phyloP scores from a whole-genome alignment of 2,888 invertebrate species.

The Drosophila anomalata region DNA sequence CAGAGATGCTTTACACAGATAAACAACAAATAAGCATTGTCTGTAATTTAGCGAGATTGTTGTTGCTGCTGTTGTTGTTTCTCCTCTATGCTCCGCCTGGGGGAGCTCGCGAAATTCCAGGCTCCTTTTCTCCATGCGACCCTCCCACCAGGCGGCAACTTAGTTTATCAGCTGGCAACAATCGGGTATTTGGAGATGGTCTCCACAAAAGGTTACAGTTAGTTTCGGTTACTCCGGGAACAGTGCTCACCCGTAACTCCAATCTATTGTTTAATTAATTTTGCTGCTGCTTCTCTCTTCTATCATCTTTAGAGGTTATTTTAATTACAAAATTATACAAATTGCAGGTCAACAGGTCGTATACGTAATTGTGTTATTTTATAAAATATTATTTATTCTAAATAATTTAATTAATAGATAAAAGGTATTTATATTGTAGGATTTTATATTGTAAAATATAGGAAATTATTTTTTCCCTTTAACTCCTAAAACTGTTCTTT shows the following conservation, averaged over 20 bases:
- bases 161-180: slow-evolving; percentile 63
- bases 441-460: too few species aligned
- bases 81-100: slow-evolving; percentile 22
- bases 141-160: slow-evolving; percentile 19
- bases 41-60: slow-evolving; percentile 76
- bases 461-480: too few species aligned
- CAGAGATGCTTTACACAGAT: slow-evolving; percentile 72
- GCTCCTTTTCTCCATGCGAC: background rate
- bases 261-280: slow-evolving; percentile 32
- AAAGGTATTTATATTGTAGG: too few species aligned
- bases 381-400: background rate
- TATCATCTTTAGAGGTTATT: background rate
- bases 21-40: slow-evolving; percentile 80
- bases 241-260: slow-evolving; percentile 9
- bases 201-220: slow-evolving; percentile 49
- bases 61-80: slow-evolving; percentile 42
- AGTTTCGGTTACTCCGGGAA: slow-evolving; percentile 40
- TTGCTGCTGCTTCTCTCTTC: background rate
- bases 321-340: background rate
- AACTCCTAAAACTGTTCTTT: background rate
- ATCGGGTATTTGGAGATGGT: slow-evolving; percentile 43
- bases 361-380: background rate
- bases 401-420: too few species aligned
- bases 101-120: slow-evolving; percentile 16
- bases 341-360: background rate